These are phyloP conservation scores for Turritopsis rubra DNA, from an alignment of 30 jellyfish, hydroid and myxozoan species.

Conservation along the genomic window DNA sequence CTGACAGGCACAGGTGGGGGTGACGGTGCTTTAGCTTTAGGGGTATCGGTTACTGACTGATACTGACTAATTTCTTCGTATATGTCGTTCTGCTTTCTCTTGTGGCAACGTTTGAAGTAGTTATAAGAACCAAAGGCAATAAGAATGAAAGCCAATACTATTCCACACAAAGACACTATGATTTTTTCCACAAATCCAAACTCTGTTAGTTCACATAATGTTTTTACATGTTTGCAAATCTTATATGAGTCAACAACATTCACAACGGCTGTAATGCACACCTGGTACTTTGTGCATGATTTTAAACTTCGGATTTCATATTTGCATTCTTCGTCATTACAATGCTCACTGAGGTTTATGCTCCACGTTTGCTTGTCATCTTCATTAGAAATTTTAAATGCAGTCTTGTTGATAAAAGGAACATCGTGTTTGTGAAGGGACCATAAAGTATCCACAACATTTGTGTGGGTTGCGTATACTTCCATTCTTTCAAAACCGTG, in stretches of 20 bases:
- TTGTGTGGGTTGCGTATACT: background rate
- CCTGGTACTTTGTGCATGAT: constrained; percentile 2
- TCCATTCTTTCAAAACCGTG: background rate
- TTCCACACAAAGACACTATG: background rate
- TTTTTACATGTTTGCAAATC: background rate
- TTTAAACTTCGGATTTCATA: background rate
- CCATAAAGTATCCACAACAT: background rate
- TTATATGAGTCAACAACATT: background rate
- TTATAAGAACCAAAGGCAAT: background rate
- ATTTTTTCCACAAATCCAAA: background rate
- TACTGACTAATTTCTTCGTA: background rate
- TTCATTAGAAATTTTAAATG: background rate
- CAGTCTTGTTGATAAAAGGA: background rate
- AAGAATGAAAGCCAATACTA: background rate
- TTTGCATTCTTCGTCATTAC: background rate
- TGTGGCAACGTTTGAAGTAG: background rate
- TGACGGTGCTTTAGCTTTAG: background rate
- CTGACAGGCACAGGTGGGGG: background rate
- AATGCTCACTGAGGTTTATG: background rate
- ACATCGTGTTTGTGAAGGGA: background rate
- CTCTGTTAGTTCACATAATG: background rate
- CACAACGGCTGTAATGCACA: background rate
- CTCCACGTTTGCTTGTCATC: background rate
- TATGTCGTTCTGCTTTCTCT: background rate
- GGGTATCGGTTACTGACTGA: too few species aligned